These are phyloP conservation scores for Drosophila repleta DNA, from an alignment of 1,140 invertebrate species.

Conservation along the genomic window DNA sequence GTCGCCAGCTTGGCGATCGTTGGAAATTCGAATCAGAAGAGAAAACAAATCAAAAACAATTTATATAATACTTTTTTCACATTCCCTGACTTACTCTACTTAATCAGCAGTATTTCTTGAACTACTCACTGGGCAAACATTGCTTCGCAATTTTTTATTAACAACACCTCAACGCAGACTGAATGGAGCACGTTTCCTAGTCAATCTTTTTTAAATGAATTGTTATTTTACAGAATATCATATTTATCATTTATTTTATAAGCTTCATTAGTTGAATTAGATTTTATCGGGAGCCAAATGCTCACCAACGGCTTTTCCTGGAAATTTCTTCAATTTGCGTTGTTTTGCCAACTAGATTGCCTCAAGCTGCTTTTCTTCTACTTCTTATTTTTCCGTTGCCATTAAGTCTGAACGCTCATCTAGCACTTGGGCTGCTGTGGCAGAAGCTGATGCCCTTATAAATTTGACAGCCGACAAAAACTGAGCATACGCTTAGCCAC, in stretches of 20 bases:
- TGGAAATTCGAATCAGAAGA: no score
- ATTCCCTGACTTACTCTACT: no score
- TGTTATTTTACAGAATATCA: no score
- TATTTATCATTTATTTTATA: not conserved
- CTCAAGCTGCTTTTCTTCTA: constrained; percentile 39
- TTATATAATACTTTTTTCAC: no score
- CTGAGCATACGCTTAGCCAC: constrained; percentile 20
- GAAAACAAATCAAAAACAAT: no score
- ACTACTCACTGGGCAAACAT: no score
- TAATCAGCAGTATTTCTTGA: no score
- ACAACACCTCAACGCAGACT: no score
- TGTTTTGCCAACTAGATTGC: constrained; percentile 17
- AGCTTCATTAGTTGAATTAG: not conserved
- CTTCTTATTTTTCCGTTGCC: constrained; percentile 7
- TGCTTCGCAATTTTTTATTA: no score
- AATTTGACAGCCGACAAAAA: constrained; percentile 56
- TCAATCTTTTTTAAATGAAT: no score
- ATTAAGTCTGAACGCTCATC: constrained; percentile 53
- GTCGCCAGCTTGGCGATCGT: no score
- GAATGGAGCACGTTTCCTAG: no score
- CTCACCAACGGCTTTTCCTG: constrained; percentile 14
- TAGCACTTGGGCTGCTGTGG: constrained; percentile 12
- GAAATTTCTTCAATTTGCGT: constrained; percentile 18
- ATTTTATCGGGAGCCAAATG: not conserved
- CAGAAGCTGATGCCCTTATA: constrained; percentile 36